Conservation (phyloP, 1,140 invertebrate species). For the Penaeus indicus region DNA sequence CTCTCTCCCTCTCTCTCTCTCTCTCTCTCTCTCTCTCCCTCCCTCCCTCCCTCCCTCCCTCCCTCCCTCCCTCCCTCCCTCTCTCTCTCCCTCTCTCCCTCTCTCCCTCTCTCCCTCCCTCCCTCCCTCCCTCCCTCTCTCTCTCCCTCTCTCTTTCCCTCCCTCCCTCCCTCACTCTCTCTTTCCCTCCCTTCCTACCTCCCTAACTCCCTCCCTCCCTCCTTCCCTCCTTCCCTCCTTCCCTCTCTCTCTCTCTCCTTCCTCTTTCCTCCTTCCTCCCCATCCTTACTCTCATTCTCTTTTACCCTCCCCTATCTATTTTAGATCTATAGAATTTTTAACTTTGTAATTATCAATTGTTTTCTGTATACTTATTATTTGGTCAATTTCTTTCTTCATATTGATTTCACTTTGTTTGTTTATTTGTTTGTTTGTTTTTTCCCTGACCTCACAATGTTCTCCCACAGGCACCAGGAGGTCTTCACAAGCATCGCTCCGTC, state of each 20-base stretch:
- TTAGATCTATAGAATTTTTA: no score
- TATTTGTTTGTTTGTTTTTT: background rate
- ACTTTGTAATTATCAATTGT: no score
- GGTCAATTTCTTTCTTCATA: background rate
- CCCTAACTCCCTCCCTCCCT: background rate
- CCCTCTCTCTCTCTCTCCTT: background rate
- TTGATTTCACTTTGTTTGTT: background rate
- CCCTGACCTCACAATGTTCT: slow-evolving; percentile 17
- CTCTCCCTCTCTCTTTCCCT: background rate
- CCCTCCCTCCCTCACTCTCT: background rate
- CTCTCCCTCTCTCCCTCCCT: background rate
- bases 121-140: background rate
- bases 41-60: background rate
- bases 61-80: background rate
- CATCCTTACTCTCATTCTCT: background rate
- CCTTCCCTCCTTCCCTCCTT: background rate
- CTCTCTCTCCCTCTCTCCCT: background rate
- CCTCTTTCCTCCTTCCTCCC: background rate
- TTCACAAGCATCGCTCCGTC: slow-evolving; percentile 53
- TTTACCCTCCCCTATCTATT: background rate
- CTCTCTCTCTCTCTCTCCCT: background rate
- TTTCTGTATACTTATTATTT: background rate
- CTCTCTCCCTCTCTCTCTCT: background rate
- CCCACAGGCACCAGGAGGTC: slow-evolving; percentile 54
- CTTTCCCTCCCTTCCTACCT: background rate